Evolutionary conservation across 2,113 vertebrate species (phyloP).

Genomic region (Acrocephalus kingi): DNA sequence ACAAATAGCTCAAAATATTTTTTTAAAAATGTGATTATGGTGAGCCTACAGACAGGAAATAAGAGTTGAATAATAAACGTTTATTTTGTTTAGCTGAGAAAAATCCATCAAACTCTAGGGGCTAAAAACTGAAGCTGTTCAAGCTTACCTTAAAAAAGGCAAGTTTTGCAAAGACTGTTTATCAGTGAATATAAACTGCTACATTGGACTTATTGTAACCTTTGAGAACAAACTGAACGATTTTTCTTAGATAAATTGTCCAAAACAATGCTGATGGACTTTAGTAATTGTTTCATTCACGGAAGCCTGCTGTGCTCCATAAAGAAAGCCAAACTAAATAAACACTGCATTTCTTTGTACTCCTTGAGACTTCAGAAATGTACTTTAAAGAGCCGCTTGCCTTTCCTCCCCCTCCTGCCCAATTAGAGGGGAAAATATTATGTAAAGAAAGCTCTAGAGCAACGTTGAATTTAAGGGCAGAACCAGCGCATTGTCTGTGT

Average conservation of each 20-base stretch:
- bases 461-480: neutral
- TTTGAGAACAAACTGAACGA: neutral
- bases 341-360: neutral
- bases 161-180: neutral
- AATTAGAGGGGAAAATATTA: neutral
- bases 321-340: neutral
- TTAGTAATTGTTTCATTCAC: neutral
- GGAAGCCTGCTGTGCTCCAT: neutral
- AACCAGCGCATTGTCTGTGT: neutral
- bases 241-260: neutral
- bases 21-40: accelerated
- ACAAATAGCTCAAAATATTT: neutral
- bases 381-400: accelerated
- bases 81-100: neutral
- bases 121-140: neutral
- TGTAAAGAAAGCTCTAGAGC: neutral
- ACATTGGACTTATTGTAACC: neutral
- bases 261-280: neutral
- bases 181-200: neutral
- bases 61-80: neutral
- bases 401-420: neutral
- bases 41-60: neutral
- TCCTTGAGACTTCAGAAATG: neutral
- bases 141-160: neutral
- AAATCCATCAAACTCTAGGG: neutral